A percentile compares a stretch with the other conserved stretches of the same genome.
These are phyloP conservation scores for Conops quadrifasciatus DNA, from an alignment of 2,888 invertebrate genomes.

Conservation along the genomic window DNA sequence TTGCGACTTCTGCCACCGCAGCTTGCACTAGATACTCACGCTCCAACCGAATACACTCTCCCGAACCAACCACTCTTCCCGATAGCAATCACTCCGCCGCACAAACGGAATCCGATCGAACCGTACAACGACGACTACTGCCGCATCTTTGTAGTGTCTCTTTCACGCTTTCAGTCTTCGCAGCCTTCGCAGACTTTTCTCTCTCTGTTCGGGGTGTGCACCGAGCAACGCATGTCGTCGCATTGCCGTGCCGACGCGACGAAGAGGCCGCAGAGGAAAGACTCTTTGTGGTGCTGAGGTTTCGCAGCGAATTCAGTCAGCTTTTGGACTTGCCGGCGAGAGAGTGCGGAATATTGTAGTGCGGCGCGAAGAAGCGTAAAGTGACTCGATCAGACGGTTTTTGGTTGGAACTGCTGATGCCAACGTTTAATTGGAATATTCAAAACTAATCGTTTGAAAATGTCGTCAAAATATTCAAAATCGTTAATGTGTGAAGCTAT, in stretches of 20 bases:
- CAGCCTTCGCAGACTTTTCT: constrained; percentile 43
- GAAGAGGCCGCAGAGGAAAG: constrained; percentile 37
- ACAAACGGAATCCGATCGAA: too few relatives aligned
- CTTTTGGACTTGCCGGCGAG: constrained; percentile 61
- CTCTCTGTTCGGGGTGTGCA: constrained; percentile 39
- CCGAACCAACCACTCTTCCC: too few relatives aligned
- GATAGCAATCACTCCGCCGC: neutral
- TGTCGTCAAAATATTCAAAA: neutral
- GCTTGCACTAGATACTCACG: neutral
- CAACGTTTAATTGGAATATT: too few relatives aligned
- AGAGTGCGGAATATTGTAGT: constrained; percentile 51
- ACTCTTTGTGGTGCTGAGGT: constrained; percentile 58
- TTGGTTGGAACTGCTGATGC: too few relatives aligned
- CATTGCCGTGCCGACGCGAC: neutral
- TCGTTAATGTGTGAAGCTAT: neutral
- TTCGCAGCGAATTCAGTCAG: constrained; percentile 59
- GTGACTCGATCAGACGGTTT: neutral
- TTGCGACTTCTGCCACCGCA: constrained; percentile 35
- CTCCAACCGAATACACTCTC: neutral
- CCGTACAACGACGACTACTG: constrained; percentile 11
- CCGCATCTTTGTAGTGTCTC: constrained; percentile 3
- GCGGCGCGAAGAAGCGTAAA: constrained; percentile 24
- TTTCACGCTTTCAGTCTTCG: constrained; percentile 37
- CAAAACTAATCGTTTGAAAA: too few relatives aligned
- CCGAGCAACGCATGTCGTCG: constrained; percentile 32